A percentile compares a stretch with the other conserved stretches of the same genome.
Conservation (phyloP, 2,888 invertebrate species). For the Euplagia quadripunctaria region DNA sequence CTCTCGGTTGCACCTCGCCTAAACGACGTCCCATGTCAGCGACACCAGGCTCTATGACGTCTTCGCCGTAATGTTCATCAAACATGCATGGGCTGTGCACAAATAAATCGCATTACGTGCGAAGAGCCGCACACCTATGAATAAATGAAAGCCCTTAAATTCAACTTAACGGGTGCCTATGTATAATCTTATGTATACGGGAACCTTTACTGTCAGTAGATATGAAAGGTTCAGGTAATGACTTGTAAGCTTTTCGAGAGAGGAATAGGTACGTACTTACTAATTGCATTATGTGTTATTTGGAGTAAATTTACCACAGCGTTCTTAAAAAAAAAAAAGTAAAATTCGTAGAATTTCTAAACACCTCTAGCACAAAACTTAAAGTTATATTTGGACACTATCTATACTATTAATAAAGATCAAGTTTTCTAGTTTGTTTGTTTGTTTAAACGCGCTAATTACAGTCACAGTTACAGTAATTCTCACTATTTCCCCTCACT, state of each 20-base stretch:
- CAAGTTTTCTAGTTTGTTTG: no score
- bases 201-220: slow-evolving; percentile 1
- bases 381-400: neutral
- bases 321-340: neutral
- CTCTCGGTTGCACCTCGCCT: slow-evolving; percentile 6
- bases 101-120: slow-evolving; percentile 76
- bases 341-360: neutral
- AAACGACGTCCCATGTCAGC: slow-evolving; percentile 16
- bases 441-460: no score
- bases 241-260: slow-evolving; percentile 13
- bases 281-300: neutral
- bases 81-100: slow-evolving; percentile 69
- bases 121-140: slow-evolving; percentile 61
- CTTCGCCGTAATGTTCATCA: slow-evolving; percentile 60
- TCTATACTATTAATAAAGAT: no score
- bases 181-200: slow-evolving; percentile 17
- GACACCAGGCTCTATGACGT: slow-evolving; percentile 28
- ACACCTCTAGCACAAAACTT: neutral
- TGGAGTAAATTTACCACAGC: neutral
- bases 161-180: slow-evolving; percentile 56
- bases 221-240: slow-evolving; percentile 8
- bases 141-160: slow-evolving; percentile 69
- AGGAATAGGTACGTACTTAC: neutral
- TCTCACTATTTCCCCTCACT: no score
- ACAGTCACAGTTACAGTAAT: no score